Base-by-base conservation (phyloP, 92 coral and sea anemone species). In the Phenganax marumi region DNA sequence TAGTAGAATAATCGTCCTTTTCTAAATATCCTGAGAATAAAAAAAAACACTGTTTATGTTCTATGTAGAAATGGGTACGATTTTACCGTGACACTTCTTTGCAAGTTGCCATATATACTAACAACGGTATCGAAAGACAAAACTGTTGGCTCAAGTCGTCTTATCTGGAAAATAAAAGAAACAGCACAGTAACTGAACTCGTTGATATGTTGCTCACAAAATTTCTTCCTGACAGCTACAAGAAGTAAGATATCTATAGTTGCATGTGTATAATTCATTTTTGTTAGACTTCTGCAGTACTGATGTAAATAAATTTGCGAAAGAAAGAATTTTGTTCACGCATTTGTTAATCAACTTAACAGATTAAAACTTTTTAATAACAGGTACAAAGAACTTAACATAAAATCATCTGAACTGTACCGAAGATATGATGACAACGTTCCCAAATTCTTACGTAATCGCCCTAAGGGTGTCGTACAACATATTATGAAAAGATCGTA, bases 61-160 rank as follows among this genome's bases (percentile, higher is more conserved):
- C 1, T 22, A 64, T 22, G 16, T 64, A 64, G 33, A 64, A 18
- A 64, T 64, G 70, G 70, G 70, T 64, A 2, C 19, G 70, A 64
- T 64, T 64, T 64, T 64, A 64, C 70, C 19, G 48, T 25, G 70
- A 64, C 70, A 25, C 72, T 25, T 66, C 72, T 17, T 23, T 66
- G 72, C 72, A 12, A 66, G n/a, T 66, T 19, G 85, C 90, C 8
- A 87, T 88, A 4, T 52, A 88, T 56, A 88, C 90, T 14, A 88
- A 84, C 77, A 88, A 84, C 52, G 83, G 88, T 12, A 87, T 88
- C 22, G 89, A 86, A 51, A 46, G 79, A 10, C 90, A 88, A 69
- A 88, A 88, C 12, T 84, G 81, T 62, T 48, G 79, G 12, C 77
- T 88, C 14, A 87, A 87, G 50, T 88, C 64, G 19, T 50, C 84